Evolutionary conservation across 1,140 invertebrate species (phyloP), one percentile per base, ranked within the genome.

Genomic region (Streblospio benedicti): DNA sequence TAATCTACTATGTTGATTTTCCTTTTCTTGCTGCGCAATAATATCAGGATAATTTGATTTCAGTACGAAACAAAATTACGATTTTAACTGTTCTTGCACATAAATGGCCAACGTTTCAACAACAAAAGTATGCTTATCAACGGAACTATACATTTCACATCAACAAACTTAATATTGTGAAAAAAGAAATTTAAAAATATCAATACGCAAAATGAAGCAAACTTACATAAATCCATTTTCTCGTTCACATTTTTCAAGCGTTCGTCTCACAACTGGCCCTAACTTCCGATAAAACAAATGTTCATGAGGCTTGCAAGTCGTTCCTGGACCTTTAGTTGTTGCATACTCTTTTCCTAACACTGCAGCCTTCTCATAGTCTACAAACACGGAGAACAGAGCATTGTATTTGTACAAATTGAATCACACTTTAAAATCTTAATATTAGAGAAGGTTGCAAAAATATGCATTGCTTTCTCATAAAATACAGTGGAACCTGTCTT

Each of bases 151-250:
- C 9, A n/a, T 38, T 9, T 38, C 5, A 45, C 27, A 45, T 20
- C 4, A 45, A 25, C 14, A 14, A 45, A 45, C 43, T 14, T 45
- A 45, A 45, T 5, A 6, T 18, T 18, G 43, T 18, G 4, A 45
- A 45, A 47, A 6, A 47, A 47, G 30, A 47, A 23, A 9, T 47
- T 18, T 6, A 41, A 41, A 18, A 41, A 41, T 18, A 41, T 41
- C 18, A 14, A 47, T 47, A 12, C 14, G 20, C 2, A 18, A 27
- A 18, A 14, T 12, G n/a, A 27, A 9, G 9, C 2, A 2, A 2
- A 73, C 78, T 76, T 78, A 86, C 84, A 88, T 87, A 51, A 88
- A 81, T 62, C 83, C 82, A 78, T 87, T 87, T 75, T 87, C 86
- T 63, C 86, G 71, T 64, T 86, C 82, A 74, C 85, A 86, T 70